Base-by-base conservation (phyloP, 2,888 invertebrate genomes). In the Lordiphosa andalusiaca region DNA sequence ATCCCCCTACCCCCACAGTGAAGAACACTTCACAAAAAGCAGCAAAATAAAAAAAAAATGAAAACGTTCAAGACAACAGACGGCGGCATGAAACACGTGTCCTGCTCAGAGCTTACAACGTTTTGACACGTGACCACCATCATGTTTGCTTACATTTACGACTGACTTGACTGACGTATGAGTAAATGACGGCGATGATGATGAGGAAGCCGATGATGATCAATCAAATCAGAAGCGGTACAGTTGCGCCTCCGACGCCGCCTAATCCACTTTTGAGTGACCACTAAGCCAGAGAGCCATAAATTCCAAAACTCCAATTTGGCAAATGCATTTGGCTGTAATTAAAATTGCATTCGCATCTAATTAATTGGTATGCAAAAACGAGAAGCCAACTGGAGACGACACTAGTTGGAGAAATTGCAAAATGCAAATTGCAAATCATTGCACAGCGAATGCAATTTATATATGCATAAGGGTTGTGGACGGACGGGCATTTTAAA, bases 331-430 rank as follows among this genome's bases (percentile, higher is more conserved):
- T 66, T 55, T 53, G 53, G 62, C 37, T 82, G 83, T 86, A 87
- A 87, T 87, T 88, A 87, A 87, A 88, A 88, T 87, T 87, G 87
- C 88, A 88, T 88, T 87, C 88, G 87, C 87, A 87, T 87, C 85
- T 88, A 88, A 87, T 88, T 87, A 88, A 87, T 88, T 86, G 82
- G 84, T 85, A 86, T 87, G 86, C 87, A 85, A 73, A 82, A 86
- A 75, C 59, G 53, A 51, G 40, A 30, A 52, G 30, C 60, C 39
- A 36, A 48, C 38, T 51, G 53, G 25, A 42, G 6, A 35, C 13
- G 64, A 80, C 76, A 80, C 76, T 77, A 77, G 72, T 81, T 69
- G 58, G 60, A 75, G 73, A 67, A 69, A 68, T 65, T 65, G 66
- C 63, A 59, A 72, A 83, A 84, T 84, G 82, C 81, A 85, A 85